A percentile compares a stretch with the other conserved stretches of the same genome.
Evolutionary conservation across 53 echinoderm and acorn worm genomes (phyloP).

Genomic region (Glandiceps talaboti): DNA sequence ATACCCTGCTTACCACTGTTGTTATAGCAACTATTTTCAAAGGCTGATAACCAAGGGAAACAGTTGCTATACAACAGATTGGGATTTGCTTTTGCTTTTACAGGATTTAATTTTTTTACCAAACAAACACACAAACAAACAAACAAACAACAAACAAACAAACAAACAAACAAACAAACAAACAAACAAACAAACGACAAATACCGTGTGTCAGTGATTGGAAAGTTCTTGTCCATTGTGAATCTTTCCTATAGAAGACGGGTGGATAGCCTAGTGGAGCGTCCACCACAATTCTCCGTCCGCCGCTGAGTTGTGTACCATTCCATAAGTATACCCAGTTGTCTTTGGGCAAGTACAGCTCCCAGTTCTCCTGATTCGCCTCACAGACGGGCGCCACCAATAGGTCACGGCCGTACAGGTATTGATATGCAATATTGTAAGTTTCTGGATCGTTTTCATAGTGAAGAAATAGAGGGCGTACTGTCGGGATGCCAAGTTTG

Average conservation of each 20-base stretch:
- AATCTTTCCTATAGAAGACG: constrained; percentile 63
- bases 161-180: neutral
- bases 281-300: constrained; percentile 35
- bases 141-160: neutral
- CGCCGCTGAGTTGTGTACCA: constrained; percentile 35
- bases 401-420: constrained; percentile 71
- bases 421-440: constrained; percentile 72
- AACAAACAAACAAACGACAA: neutral
- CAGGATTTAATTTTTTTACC: too few species aligned
- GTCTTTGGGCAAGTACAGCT: constrained; percentile 70
- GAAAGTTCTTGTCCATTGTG: constrained; percentile 44
- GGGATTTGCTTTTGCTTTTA: too few species aligned
- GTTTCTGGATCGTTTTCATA: constrained; percentile 49
- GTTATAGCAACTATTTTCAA: too few species aligned
- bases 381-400: constrained; percentile 79
- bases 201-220: constrained; percentile 42
- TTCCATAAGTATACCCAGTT: constrained; percentile 90
- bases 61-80: too few species aligned
- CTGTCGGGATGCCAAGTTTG: constrained; percentile 59
- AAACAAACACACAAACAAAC: neutral
- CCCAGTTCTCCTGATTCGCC: constrained; percentile 35
- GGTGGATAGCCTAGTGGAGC: constrained; percentile 70
- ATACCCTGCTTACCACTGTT: too few species aligned
- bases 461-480: constrained; percentile 86
- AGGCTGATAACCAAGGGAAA: too few species aligned